Percentiles rank a stretch among this genome's conserved stretches.
phyloP scores from a whole-genome alignment of 2,888 invertebrate genomes.

The Heteromurus nitidus region DNA sequence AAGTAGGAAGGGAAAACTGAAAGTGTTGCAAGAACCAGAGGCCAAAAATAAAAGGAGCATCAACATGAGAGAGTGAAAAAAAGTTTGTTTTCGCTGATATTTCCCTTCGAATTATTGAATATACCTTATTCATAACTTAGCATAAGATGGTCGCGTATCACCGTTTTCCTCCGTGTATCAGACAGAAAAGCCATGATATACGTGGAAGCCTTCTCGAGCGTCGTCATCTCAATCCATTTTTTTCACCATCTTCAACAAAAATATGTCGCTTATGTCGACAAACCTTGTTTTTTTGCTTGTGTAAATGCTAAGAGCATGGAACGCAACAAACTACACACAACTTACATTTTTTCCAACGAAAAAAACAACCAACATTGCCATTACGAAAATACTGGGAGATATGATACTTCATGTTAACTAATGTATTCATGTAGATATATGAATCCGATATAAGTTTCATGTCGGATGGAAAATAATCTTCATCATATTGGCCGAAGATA shows the following conservation, averaged over 20 bases:
- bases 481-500: too few species aligned
- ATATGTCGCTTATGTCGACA: slow-evolving; percentile 45
- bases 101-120: slow-evolving; percentile 53
- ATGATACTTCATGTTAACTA: too few species aligned
- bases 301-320: too few species aligned
- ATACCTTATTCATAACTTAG: slow-evolving; percentile 45
- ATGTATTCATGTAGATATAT: too few species aligned
- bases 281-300: too few species aligned
- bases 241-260: slow-evolving; percentile 26
- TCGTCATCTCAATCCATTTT: slow-evolving; percentile 52
- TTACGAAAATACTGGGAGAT: too few species aligned
- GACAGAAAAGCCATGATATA: slow-evolving; percentile 19
- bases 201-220: slow-evolving; percentile 27
- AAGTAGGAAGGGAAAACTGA: slow-evolving; percentile 4
- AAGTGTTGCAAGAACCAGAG: slow-evolving; percentile 14
- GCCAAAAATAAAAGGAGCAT: slow-evolving; percentile 33
- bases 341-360: not conserved
- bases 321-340: too few species aligned
- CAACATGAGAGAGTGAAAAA: not conserved
- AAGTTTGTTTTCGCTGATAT: slow-evolving; percentile 21
- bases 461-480: too few species aligned
- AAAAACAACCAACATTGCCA: not conserved
- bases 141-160: too few species aligned
- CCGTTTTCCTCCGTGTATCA: too few species aligned
- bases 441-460: too few species aligned